Evolutionary conservation across 1,140 invertebrate species (phyloP), one percentile per base, ranked within the genome.

Genomic region (Galendromus occidentalis): DNA sequence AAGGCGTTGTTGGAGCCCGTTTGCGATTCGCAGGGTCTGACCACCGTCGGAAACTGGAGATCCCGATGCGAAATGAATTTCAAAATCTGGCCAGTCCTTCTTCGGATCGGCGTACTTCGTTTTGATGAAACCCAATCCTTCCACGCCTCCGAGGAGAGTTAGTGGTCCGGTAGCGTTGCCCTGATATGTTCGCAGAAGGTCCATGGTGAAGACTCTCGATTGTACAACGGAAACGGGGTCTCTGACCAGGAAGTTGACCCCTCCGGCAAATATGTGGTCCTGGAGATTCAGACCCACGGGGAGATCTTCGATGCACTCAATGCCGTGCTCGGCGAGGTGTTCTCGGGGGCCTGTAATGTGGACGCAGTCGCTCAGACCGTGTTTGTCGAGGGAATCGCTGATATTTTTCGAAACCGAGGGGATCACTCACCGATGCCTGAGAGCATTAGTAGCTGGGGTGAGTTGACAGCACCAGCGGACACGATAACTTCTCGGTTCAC

Each of bases 231-330:
- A 70, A 41, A 70, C 69, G 12, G 69, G 65, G 17, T 67, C 29
- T 14, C 70, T 65, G 12, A 71, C 42, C 20, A 67, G 64, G 66
- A 71, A 72, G 63, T 72, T 69, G 12, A 72, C 42, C 7, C 70
- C 71, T 22, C 71, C 69, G 0, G 71, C 70, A 64, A 70, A 72
- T 41, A 75, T 69, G 28, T 78, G 77, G 64, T 78, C 76, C 66
- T 76, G 74, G 0, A 94, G 77, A 75, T 94, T 94, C 64, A 86
- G 78, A 0, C 91, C 91, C 2, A 93, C 90, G 0, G 86, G 83
- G 18, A 86, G 77, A 72, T 90, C 82, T 0, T 82, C 81, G 1
- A 88, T 18, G 22, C 66, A 55, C 0, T 65, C 65, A 2, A 70
- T 72, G 59, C 69, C 69, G 0, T 69, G 30, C 20, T 42, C 20